phyloP scores from a whole-genome alignment of 2,888 invertebrate genomes.

The Danaus chrysippus region DNA sequence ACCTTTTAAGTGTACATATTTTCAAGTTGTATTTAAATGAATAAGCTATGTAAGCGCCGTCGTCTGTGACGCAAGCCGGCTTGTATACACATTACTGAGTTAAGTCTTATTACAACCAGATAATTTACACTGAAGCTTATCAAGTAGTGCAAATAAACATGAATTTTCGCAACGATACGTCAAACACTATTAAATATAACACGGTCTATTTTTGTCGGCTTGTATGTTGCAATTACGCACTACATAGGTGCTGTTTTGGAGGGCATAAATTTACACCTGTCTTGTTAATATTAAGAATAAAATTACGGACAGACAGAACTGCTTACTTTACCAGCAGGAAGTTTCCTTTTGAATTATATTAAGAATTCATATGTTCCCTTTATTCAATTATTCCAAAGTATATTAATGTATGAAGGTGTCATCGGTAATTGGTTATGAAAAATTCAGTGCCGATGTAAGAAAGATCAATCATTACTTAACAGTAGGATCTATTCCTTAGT shows the following conservation, averaged over 20 bases:
- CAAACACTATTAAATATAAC: conserved; percentile 14
- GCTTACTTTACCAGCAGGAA: too few relatives aligned
- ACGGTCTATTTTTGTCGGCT: conserved; percentile 11
- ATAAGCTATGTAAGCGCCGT: background rate
- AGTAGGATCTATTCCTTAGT: background rate
- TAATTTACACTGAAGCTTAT: conserved; percentile 26
- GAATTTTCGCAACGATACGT: conserved; percentile 18
- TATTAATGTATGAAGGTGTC: too few relatives aligned
- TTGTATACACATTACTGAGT: conserved; percentile 12
- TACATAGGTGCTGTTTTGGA: too few relatives aligned
- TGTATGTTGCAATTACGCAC: background rate
- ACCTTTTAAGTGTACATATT: background rate
- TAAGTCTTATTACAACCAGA: conserved; percentile 22
- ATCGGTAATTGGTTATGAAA: too few relatives aligned
- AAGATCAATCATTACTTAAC: background rate
- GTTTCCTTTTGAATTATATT: too few relatives aligned
- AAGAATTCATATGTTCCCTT: too few relatives aligned
- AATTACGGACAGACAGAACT: too few relatives aligned
- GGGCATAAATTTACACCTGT: too few relatives aligned
- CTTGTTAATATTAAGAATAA: too few relatives aligned
- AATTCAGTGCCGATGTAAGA: too few relatives aligned
- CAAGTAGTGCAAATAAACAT: conserved; percentile 21
- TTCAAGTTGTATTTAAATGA: background rate
- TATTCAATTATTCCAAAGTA: too few relatives aligned
- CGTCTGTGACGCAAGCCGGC: conserved; percentile 7